phyloP scores from a whole-genome alignment of 2,888 invertebrate genomes.

The Trileptium ribeirensis region DNA sequence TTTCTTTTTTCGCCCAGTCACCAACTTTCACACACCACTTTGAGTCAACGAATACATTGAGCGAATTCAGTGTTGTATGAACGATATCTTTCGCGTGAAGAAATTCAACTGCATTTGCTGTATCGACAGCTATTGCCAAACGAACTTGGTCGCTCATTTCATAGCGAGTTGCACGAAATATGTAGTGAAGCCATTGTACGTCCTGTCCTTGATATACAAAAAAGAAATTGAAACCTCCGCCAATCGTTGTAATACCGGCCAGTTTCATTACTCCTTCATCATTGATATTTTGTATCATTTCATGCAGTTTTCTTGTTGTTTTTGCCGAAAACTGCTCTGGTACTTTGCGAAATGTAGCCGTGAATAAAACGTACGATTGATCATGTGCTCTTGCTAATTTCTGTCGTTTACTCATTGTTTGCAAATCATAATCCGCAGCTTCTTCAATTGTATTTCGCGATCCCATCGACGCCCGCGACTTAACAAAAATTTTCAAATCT shows the following conservation, averaged over 20 bases:
- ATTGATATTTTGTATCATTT: not conserved
- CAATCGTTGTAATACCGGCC: not conserved
- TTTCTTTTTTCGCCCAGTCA: conserved; percentile 1
- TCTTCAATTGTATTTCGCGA: not conserved
- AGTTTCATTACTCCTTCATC: not conserved
- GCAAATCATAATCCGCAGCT: not conserved
- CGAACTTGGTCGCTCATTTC: not conserved
- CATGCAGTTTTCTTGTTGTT: not conserved
- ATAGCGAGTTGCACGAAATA: not conserved
- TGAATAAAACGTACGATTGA: not conserved
- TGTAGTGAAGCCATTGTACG: not conserved
- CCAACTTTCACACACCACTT: not conserved
- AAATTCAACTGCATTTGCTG: not conserved
- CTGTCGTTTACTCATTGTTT: not conserved
- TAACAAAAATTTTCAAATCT: not conserved
- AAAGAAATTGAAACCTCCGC: not conserved
- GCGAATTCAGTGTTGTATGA: not conserved
- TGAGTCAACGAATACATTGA: not conserved
- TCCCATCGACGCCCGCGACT: not conserved
- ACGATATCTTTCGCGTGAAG: not conserved
- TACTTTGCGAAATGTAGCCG: not conserved
- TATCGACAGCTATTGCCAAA: not conserved
- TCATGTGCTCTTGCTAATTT: not conserved
- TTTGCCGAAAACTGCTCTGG: not conserved
- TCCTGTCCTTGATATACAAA: not conserved